phyloP scores from a whole-genome alignment of 2,797 vertebrate species.

The Ibycter americanus region DNA sequence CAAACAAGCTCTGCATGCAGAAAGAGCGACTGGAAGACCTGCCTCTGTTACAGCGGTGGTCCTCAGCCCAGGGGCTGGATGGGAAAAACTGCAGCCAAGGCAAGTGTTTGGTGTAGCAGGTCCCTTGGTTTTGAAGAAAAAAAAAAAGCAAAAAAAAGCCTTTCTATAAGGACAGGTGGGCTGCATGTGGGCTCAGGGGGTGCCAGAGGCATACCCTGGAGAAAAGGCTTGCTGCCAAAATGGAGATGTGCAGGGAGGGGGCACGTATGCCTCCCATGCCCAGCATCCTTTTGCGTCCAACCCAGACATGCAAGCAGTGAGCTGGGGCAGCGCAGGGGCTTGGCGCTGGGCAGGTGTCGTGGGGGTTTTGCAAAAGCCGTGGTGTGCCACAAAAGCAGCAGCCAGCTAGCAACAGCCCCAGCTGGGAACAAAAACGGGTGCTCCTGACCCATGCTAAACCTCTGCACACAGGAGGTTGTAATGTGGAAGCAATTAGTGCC shows the following conservation, averaged over 20 bases:
- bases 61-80: background rate
- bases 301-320: fast-evolving
- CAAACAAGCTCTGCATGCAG: background rate
- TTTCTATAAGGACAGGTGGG: background rate
- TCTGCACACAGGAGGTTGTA: background rate
- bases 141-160: background rate
- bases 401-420: background rate
- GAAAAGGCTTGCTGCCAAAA: background rate
- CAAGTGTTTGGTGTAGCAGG: background rate
- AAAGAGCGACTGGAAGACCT: background rate
- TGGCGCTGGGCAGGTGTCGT: fast-evolving
- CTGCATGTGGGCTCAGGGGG: background rate
- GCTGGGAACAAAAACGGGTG: background rate
- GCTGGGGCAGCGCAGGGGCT: fast-evolving
- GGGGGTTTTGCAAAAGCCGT: background rate
- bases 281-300: background rate
- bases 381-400: background rate
- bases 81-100: background rate
- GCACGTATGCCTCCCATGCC: fast-evolving
- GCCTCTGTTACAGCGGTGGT: background rate
- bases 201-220: background rate
- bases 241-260: too few species aligned
- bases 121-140: background rate
- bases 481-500: background rate
- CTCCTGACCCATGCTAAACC: background rate